Evolutionary conservation across 2,797 vertebrate species (phyloP).

Genomic region (Moxostoma hubbsi): DNA sequence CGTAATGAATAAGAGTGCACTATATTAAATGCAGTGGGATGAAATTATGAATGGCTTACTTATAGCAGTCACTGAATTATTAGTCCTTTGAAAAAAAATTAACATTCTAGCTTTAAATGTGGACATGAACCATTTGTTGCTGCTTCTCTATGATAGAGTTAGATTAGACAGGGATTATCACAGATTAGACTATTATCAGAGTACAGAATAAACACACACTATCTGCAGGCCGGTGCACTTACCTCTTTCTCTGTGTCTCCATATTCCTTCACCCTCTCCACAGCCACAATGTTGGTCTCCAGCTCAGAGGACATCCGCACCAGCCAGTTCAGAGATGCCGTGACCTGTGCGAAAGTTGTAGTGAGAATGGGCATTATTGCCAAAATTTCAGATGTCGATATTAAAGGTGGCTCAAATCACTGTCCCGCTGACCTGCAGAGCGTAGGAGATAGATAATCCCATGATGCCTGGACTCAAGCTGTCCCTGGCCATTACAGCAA

Average conservation of each 20-base stretch:
- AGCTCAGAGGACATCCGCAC: constrained; percentile 95
- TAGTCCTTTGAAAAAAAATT: no score
- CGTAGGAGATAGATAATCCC: constrained; percentile 92
- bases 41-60: no score
- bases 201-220: constrained; percentile 19
- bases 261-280: constrained; percentile 93
- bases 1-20: no score
- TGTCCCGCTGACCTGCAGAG: constrained; percentile 84
- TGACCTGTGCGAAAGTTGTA: constrained; percentile 71
- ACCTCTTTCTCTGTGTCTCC: constrained; percentile 91
- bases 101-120: no score
- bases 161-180: not conserved
- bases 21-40: no score
- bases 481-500: constrained; percentile 85
- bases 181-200: constrained; percentile 5
- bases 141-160: no score
- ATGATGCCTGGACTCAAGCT: constrained; percentile 88
- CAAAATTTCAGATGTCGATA: not conserved
- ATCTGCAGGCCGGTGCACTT: not conserved
- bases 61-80: no score
- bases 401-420: constrained; percentile 64
- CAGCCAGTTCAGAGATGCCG: constrained; percentile 88
- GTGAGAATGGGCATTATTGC: not conserved
- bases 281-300: constrained; percentile 95
- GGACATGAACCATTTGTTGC: not conserved